Evolutionary conservation across 2,888 invertebrate genomes (phyloP).

Genomic region (Deilephila elpenor): DNA sequence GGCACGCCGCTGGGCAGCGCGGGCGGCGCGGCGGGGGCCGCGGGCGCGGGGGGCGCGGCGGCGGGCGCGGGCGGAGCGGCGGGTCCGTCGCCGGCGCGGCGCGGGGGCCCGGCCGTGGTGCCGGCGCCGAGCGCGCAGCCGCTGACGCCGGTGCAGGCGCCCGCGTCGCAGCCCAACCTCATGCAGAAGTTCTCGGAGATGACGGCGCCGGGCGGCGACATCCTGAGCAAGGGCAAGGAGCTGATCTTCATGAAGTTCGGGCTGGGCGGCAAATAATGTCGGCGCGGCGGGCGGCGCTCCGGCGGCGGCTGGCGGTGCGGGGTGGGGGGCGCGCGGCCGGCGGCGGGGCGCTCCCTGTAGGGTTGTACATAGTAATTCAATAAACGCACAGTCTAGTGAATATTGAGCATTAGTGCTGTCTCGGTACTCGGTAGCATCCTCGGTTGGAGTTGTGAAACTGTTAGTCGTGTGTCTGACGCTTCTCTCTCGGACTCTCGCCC

Average conservation of each 20-base stretch:
- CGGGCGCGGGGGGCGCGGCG: conserved; percentile 50
- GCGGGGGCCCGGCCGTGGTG: conserved; percentile 70
- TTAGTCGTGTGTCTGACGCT: conserved; percentile 73
- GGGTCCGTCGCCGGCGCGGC: conserved; percentile 73
- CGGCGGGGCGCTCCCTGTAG: conserved; percentile 18
- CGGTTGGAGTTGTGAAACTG: conserved; percentile 70
- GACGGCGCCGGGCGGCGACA: conserved; percentile 94
- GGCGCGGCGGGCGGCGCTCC: conserved; percentile 59
- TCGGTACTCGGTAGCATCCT: conserved; percentile 66
- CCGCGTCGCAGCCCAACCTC: conserved; percentile 87
- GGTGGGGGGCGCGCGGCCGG: neutral
- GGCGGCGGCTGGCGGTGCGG: conserved; percentile 45
- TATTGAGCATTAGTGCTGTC: conserved; percentile 79
- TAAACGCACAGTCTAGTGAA: conserved; percentile 84
- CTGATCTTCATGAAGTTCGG: conserved; percentile 97
- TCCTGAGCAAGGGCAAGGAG: conserved; percentile 96
- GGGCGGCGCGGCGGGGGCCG: conserved; percentile 47
- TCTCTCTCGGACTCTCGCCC: conserved; percentile 70
- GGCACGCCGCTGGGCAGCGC: conserved; percentile 46
- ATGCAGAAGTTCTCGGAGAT: conserved; percentile 96
- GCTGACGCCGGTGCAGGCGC: conserved; percentile 66
- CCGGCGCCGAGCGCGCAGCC: conserved; percentile 79
- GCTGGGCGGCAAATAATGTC: conserved; percentile 89
- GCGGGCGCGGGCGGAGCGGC: conserved; percentile 50
- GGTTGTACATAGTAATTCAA: conserved; percentile 81